Evolutionary conservation across 2,797 vertebrate genomes (phyloP), one percentile per base, ranked within the genome.

Genomic region (Mormyrops attenuatus): DNA sequence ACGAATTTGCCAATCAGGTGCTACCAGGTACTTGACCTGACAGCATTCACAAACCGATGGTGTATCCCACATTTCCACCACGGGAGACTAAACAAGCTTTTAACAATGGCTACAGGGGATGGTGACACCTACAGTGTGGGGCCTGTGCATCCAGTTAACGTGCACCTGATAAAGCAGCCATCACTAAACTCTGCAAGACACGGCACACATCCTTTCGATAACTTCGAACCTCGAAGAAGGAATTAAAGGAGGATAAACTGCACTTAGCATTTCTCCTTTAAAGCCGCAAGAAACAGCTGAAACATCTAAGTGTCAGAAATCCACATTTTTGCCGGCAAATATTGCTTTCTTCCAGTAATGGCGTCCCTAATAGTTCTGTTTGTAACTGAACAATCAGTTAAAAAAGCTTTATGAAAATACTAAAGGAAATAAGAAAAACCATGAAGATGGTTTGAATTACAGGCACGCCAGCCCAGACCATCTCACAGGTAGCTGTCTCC

Each of bases 1-100:
- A 73, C n/a, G 55, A 60, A 57, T 87, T 60, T 44, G 53, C 85
- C 85, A 60, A 87, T 87, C 85, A 87, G 85, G 85, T 60, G 53
- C 85, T 53, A 17, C 85, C 85, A 60, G 53, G 34, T 7, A 52
- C 85, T 87, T 55, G 85, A 60, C 50, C 52, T 87, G 85, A 87
- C 85, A 87, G 53, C 53, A 8, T 34, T 87, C 30, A 4, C 85
- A 22, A 60, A 6, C 8, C 30, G 53, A 87, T 53, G 85, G 34
- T 8, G 53, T 55, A 13, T 2, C 53, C 85, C 34, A n/a, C 26
- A 57, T 41, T 9, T 57, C 26, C 26, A 44, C 85, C 20, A 41
- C 8, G 34, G 85, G 52, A 60, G 85, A 87, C 85, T 60, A 60
- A 44, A 87, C 85, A 57, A 38, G 85, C 85, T 60, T 60, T 87